A percentile compares a stretch with the other conserved stretches of the same genome.
Evolutionary conservation across 2,113 vertebrate species (phyloP).

Genomic region (Danionella cerebrum): DNA sequence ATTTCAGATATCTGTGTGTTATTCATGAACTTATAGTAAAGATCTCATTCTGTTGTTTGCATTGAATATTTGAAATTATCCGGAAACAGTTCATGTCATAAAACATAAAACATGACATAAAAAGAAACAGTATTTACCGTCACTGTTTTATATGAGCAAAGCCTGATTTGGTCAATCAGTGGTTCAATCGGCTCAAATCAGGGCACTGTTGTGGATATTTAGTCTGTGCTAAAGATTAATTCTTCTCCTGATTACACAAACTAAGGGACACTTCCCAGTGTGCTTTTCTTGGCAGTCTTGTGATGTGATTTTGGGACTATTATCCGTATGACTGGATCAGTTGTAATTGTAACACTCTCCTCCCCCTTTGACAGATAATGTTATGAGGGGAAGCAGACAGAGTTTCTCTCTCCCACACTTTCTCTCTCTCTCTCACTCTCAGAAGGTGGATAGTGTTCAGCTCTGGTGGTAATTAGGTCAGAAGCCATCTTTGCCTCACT

Average conservation of each 20-base stretch:
- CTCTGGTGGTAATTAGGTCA: constrained; percentile 36
- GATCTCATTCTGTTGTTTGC: no score
- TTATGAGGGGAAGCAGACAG: constrained; percentile 11
- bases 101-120: no score
- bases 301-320: constrained; percentile 16
- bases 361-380: constrained; percentile 19
- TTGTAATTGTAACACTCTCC: constrained; percentile 8
- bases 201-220: not conserved
- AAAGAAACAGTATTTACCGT: no score
- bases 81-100: no score
- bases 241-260: no score
- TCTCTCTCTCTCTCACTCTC: constrained; percentile 8
- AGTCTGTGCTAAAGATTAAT: not conserved
- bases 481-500: constrained; percentile 33
- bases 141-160: no score
- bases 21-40: no score
- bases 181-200: no score
- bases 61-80: no score
- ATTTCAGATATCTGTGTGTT: no score
- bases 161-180: no score
- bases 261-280: constrained; percentile 3
- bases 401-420: not conserved
- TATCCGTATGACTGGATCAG: constrained; percentile 14
- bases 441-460: constrained; percentile 39
- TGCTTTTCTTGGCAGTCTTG: not conserved